Evolutionary conservation across 2,888 invertebrate genomes (phyloP).

Genomic region (Agonopterix alstromeriana): DNA sequence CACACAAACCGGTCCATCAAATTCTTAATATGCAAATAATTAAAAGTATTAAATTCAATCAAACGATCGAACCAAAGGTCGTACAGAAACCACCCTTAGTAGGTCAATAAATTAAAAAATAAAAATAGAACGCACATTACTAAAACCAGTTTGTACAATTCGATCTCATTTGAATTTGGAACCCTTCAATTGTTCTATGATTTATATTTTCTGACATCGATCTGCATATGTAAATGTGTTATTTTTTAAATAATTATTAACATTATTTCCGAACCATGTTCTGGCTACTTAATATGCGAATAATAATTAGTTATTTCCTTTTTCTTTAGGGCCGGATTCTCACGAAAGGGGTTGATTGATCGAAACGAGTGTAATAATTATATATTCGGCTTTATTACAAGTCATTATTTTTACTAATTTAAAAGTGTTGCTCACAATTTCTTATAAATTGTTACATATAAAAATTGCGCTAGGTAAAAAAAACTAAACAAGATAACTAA

Average conservation of each 20-base stretch:
- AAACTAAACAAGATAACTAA: no score
- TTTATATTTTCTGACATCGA: constrained; percentile 58
- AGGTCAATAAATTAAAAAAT: constrained; percentile 68
- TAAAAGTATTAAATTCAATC: constrained; percentile 20
- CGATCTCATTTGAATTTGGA: constrained; percentile 25
- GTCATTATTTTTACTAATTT: background rate
- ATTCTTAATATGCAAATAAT: constrained; percentile 66
- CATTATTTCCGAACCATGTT: constrained; percentile 36
- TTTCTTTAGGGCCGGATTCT: constrained; percentile 49
- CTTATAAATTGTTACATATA: no score
- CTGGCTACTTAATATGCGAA: constrained; percentile 66
- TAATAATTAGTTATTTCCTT: constrained; percentile 67
- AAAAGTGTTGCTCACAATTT: no score
- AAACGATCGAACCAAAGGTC: constrained; percentile 31
- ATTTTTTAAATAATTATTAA: constrained; percentile 51
- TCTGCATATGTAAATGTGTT: constrained; percentile 52
- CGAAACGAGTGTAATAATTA: constrained; percentile 20
- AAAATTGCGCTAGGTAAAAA: no score
- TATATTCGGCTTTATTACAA: constrained; percentile 1
- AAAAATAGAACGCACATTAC: constrained; percentile 31
- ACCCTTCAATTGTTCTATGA: constrained; percentile 71
- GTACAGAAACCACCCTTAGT: constrained; percentile 28
- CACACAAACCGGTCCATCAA: constrained; percentile 38
- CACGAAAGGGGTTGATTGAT: constrained; percentile 66
- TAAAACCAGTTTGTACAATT: constrained; percentile 47